Evolutionary conservation across 53 echinoderm and acorn worm genomes (phyloP).

Genomic region (Echinometra lucunter): DNA sequence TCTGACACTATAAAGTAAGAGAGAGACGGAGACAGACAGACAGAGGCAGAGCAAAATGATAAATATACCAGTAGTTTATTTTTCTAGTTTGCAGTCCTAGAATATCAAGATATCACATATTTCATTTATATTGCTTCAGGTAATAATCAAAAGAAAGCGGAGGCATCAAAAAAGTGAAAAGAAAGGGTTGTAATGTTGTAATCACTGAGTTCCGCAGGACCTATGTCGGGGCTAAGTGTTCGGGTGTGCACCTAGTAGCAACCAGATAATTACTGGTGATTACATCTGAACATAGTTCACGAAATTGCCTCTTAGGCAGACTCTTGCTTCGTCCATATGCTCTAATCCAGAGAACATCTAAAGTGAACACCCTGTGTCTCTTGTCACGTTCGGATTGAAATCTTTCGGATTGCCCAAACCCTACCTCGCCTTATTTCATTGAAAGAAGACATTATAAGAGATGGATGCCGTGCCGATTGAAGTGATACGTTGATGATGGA

Average conservation of each 20-base stretch:
- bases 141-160: too few relatives aligned
- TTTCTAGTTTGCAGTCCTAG: too few relatives aligned
- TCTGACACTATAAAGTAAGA: too few relatives aligned
- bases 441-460: constrained; percentile 6
- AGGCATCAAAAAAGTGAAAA: not conserved
- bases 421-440: not conserved
- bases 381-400: not conserved
- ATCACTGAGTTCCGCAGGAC: not conserved
- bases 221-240: not conserved
- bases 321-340: not conserved
- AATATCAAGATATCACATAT: too few relatives aligned
- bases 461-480: constrained; percentile 1
- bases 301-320: constrained; percentile 7
- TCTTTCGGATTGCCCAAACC: not conserved
- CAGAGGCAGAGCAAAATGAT: too few relatives aligned
- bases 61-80: too few relatives aligned
- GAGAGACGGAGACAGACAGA: too few relatives aligned
- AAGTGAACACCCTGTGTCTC: constrained; percentile 31
- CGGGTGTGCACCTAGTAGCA: not conserved
- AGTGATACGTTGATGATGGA: not conserved
- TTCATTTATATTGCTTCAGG: too few relatives aligned
- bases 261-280: not conserved
- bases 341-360: not conserved
- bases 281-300: not conserved
- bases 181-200: not conserved